Evolutionary conservation across 1,140 invertebrate genomes (phyloP).

Genomic region (Chrysoperla carnea): DNA sequence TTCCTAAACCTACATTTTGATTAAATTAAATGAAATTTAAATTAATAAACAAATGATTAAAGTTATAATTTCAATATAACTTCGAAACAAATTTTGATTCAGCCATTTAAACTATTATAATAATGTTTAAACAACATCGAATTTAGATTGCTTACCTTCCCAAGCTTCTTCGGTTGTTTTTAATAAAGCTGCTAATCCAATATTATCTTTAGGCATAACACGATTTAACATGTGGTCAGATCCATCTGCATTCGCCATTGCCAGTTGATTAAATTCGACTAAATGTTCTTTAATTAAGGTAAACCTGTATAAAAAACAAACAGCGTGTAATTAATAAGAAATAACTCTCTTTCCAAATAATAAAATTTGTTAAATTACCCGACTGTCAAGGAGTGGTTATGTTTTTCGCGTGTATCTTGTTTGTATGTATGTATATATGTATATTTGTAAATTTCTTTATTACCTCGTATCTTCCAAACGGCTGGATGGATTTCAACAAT

Average conservation of each 20-base stretch:
- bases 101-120: not conserved
- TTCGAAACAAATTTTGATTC: not conserved
- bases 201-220: slow-evolving; percentile 99
- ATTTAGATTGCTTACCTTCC: slow-evolving; percentile 37
- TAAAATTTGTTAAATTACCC: not conserved
- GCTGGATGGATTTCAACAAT: no score
- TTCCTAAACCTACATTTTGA: slow-evolving; percentile 35
- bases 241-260: slow-evolving; percentile 95
- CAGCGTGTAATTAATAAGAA: not conserved
- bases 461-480: no score
- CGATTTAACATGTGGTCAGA: slow-evolving; percentile 97
- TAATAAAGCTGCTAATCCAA: slow-evolving; percentile 85
- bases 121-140: no score
- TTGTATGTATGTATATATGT: not conserved
- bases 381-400: not conserved
- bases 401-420: not conserved
- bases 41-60: no score
- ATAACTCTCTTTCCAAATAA: slow-evolving; percentile 1
- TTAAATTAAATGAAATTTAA: no score
- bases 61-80: not conserved
- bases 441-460: not conserved
- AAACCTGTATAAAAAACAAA: slow-evolving; percentile 49
- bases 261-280: slow-evolving; percentile 95
- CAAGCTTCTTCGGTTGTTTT: slow-evolving; percentile 88
- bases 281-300: slow-evolving; percentile 86